Evolutionary conservation across 1,140 invertebrate species (phyloP).

Genomic region (Drosophila lowei): DNA sequence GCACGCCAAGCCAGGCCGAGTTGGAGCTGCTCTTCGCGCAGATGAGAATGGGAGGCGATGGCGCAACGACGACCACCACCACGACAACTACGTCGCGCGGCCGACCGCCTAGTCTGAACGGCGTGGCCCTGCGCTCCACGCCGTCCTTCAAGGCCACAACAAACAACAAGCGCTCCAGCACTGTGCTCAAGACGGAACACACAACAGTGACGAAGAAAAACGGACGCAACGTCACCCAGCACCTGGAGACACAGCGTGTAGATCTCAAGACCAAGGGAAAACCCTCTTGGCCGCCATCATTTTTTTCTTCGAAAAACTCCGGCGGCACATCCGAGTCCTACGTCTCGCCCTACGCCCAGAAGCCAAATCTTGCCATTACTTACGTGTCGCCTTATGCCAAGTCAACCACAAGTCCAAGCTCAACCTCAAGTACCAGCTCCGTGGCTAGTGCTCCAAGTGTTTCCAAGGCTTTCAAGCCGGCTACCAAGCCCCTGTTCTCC

Average conservation of each 20-base stretch:
- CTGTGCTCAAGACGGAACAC: conserved; percentile 58
- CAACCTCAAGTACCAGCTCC: neutral
- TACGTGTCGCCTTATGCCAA: conserved; percentile 45
- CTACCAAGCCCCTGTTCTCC: neutral
- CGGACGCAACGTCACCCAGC: conserved; percentile 63
- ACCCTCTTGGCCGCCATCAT: conserved; percentile 13
- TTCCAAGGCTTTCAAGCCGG: conserved; percentile 10
- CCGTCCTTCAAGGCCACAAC: conserved; percentile 52
- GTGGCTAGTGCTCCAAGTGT: conserved; percentile 9
- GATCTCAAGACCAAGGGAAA: conserved; percentile 49
- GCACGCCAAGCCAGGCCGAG: conserved; percentile 66
- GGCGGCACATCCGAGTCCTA: conserved; percentile 10
- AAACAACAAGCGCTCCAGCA: conserved; percentile 56
- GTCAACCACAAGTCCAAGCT: neutral
- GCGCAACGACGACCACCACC: conserved; percentile 33
- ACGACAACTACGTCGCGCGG: conserved; percentile 24
- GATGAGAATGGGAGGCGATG: conserved; percentile 42
- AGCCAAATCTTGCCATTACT: conserved; percentile 24
- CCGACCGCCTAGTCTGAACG: conserved; percentile 47
- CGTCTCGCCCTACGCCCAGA: conserved; percentile 48
- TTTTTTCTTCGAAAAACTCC: conserved; percentile 6
- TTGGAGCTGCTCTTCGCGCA: conserved; percentile 56
- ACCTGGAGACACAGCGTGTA: conserved; percentile 56
- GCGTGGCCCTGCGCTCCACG: conserved; percentile 56
- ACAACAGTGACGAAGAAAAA: conserved; percentile 69